Evolutionary conservation across 2,888 invertebrate species (phyloP).

Genomic region (Drosophila recens): DNA sequence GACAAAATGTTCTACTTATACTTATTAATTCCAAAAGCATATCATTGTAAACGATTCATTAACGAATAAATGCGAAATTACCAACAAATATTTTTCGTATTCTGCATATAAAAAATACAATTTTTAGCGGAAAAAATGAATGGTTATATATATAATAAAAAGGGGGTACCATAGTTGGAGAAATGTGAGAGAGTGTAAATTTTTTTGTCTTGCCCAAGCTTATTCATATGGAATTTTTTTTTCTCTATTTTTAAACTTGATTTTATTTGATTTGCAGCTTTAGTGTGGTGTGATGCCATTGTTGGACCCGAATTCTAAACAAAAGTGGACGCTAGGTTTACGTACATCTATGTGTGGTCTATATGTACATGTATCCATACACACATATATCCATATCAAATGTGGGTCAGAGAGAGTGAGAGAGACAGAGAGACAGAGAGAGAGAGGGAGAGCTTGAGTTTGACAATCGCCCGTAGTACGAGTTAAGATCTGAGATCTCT

Average conservation of each 20-base stretch:
- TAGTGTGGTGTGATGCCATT: conserved; percentile 68
- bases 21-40: not conserved
- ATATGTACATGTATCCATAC: not conserved
- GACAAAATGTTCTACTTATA: conserved; percentile 5
- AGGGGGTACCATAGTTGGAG: not conserved
- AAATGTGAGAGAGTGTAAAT: not conserved
- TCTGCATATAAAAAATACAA: not conserved
- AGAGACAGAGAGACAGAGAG: conserved; percentile 42
- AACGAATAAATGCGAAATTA: not conserved
- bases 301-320: conserved; percentile 46
- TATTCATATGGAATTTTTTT: conserved; percentile 17
- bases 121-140: too few species aligned
- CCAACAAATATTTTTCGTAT: not conserved
- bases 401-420: conserved; percentile 58
- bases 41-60: not conserved
- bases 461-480: conserved; percentile 63
- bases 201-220: conserved; percentile 1
- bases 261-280: conserved; percentile 58
- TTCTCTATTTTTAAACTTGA: conserved; percentile 39
- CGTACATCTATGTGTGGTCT: conserved; percentile 12
- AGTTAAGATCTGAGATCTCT: conserved; percentile 38
- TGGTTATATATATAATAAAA: not conserved
- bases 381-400: conserved; percentile 39
- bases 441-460: conserved; percentile 53
- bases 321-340: conserved; percentile 46